These are phyloP conservation scores for Pica pica DNA, from an alignment of 2,113 vertebrate genomes.

Conservation along the genomic window DNA sequence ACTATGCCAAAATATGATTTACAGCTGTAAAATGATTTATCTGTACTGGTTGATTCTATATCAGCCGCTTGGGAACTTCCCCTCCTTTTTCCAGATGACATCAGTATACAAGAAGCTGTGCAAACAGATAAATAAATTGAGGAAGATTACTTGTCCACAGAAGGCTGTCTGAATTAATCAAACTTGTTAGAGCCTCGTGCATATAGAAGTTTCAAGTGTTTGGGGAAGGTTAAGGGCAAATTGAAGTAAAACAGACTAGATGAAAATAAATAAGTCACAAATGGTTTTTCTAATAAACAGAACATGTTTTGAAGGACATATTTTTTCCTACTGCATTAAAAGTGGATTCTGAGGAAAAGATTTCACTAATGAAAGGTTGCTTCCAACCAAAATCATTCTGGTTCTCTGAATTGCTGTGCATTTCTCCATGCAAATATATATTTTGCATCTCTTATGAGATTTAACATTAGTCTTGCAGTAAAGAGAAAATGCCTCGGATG, in stretches of 20 bases:
- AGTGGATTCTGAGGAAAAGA: neutral
- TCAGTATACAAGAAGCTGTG: neutral
- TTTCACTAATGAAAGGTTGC: neutral
- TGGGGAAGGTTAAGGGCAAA: neutral
- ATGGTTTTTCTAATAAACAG: neutral
- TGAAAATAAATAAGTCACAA: neutral
- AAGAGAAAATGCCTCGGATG: neutral
- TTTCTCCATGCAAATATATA: neutral
- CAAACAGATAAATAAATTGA: neutral
- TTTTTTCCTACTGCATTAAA: neutral
- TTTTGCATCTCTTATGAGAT: neutral
- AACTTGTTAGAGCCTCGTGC: neutral
- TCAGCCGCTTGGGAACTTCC: neutral
- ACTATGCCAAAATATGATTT: neutral
- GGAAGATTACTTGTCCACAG: neutral
- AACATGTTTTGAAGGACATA: neutral
- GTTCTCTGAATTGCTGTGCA: neutral
- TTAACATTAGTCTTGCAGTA: neutral
- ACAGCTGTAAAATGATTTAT: neutral
- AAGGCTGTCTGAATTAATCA: neutral
- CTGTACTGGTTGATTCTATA: neutral
- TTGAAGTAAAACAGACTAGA: neutral
- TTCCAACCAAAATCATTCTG: neutral
- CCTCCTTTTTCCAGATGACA: neutral
- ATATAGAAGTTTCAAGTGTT: neutral